Evolutionary conservation across 2,888 invertebrate species (phyloP).

Genomic region (Prosopocoilus inquinatus): DNA sequence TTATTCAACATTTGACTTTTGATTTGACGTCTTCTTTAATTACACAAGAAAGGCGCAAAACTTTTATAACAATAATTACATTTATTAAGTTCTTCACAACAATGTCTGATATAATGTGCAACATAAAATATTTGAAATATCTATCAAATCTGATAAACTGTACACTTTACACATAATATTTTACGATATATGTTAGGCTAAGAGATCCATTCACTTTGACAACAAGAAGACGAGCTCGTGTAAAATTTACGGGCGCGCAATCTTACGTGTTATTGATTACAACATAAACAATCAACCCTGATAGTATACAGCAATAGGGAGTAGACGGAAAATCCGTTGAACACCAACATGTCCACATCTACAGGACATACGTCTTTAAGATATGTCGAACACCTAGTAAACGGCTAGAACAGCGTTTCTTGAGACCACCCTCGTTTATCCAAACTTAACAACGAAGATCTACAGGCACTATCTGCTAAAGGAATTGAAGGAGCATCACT

Average conservation of each 20-base stretch:
- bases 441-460: slow-evolving; percentile 34
- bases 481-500: slow-evolving; percentile 15
- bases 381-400: slow-evolving; percentile 18
- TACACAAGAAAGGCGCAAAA: too few relatives aligned
- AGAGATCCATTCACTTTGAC: background rate
- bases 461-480: slow-evolving; percentile 21
- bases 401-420: slow-evolving; percentile 73
- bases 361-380: slow-evolving; percentile 2
- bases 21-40: too few relatives aligned
- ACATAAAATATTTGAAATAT: slow-evolving; percentile 6
- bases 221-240: background rate
- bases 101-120: slow-evolving; percentile 3
- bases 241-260: background rate
- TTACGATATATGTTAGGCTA: slow-evolving; percentile 4
- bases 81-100: background rate
- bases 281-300: slow-evolving; percentile 1
- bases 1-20: too few relatives aligned
- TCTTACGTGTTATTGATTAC: background rate
- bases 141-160: slow-evolving; percentile 6
- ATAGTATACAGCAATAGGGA: slow-evolving; percentile 3
- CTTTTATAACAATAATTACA: slow-evolving; percentile 8
- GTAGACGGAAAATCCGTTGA: slow-evolving; percentile 3
- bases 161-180: slow-evolving; percentile 9
- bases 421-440: slow-evolving; percentile 65
- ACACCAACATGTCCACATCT: background rate